Base-by-base conservation (phyloP, 2,797 vertebrate species). In the Linurgus olivaceus region DNA sequence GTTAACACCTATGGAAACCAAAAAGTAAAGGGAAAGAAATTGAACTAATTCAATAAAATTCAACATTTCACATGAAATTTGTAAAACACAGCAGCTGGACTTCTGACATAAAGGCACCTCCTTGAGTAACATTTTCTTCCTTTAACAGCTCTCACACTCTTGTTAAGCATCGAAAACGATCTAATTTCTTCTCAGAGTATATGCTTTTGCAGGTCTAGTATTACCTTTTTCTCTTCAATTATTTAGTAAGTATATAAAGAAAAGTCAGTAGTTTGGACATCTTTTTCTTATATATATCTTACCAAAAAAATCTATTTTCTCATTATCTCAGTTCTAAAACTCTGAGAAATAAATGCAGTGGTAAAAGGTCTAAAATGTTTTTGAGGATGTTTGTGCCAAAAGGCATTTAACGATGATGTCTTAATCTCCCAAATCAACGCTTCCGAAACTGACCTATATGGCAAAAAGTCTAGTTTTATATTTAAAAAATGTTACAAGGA, bases 181-280 rank as follows among this genome's bases (percentile, higher is more conserved):
- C 4, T 59, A 9, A n/a, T 80, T 82, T 92, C 17, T 77, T 86
- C 68, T 75, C 23, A 72, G 16, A 35, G 18, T 23, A 24, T 26
- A 45, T 37, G 7, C 5, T 85, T 50, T 86, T 15, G 1, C 61
- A 62, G 52, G n/a, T 19, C 38, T 83, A 85, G 11, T 85, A 51
- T 82, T 95, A 88, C 12, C 48, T 86, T 80, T 61, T 90, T 37
- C 73, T 96, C 50, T 92, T 97, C 81, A 95, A 81, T 97, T 93
- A 96, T 96, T 96, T 94, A 95, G 35, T 65, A 66, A 76, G 9
- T 58, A 9, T 70, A 78, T 91, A 96, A 96, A 90, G 92, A 81
- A 81, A 86, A 97, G 73, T 81, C 79, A 71, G 52, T 88, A 83
- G 52, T 79, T 77, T n/a, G 52, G 70, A 73, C 47, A 35, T 81